Evolutionary conservation across 2,113 vertebrate genomes (phyloP), one percentile per base, ranked within the genome.

Genomic region (Atractosteus spatula): DNA sequence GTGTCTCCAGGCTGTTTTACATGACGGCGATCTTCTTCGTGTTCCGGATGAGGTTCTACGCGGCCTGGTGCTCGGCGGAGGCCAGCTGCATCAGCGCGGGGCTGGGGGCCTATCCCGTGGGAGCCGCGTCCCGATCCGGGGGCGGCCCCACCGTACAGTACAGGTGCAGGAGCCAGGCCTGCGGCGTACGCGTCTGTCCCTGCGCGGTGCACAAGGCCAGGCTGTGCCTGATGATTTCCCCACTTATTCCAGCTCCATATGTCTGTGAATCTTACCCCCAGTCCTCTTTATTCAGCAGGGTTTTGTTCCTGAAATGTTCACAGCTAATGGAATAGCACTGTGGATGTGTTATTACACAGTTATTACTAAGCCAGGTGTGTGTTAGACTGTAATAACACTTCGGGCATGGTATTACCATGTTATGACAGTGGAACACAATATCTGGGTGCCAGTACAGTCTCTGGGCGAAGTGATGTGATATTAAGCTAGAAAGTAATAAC

Each of bases 11-110:
- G 82, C 81, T 95, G 41, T 93, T 95, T 89, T 97, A 96, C 90
- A 96, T 96, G 94, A 73, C 91, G 2, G 92, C 86, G 0, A 80
- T 95, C 65, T 96, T 96, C 87, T 95, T 96, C 68, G 90, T 94
- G 74, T 97, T 97, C 77, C 85, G 95, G 75, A 95, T 97, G 95
- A 92, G 95, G 70, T 97, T 96, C 89, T 96, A 94, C 56, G 91
- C 94, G 0, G 95, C 95, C 3, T 97, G 96, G 96, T 94, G 94
- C 47, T 87, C 89, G 0, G 94, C 96, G 0, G 96, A 96, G 81
- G 92, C 92, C 2, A 87, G 90, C n/a, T 96, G 94, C 75, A 95
- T 97, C 73, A 91, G 93, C 0, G 94, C 94, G 0, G 94, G 92
- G 61, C 90, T 96, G 7, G 96, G 96, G 81, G 94, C 94, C 73